Base-by-base conservation (phyloP, 2,888 invertebrate species). In the Eilema caniola region DNA sequence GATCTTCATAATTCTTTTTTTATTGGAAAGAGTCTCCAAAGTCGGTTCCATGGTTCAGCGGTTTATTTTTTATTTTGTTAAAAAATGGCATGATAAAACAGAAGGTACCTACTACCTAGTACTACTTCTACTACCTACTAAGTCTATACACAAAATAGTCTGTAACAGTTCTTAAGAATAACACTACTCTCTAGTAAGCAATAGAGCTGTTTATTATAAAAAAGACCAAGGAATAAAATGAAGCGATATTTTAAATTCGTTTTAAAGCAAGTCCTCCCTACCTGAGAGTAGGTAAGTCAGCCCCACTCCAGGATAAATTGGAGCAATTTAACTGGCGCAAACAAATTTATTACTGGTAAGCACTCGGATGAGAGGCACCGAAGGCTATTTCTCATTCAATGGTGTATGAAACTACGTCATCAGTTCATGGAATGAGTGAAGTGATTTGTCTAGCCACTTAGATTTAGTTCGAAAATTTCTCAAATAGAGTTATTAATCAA, bases 401-500 rank as follows among this genome's bases (percentile, higher is more conserved):
- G 56, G 56, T 70, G 66, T 70, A 66, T 70, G 70, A 70, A 70
- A 66, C 62, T 66, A 57, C 62, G 53, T 53, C 47, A 69, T 64
- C 64, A 61, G 65, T 69, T 61, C 47, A 47, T n/a, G 23, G 56
- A 62, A 23, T 47, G 60, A 69, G 59, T 63, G 57, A 63, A 65
- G 60, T 47, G 20, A 65, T 61, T 65, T 69, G 28, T 69, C 33
- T 25, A 3, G 31, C 25, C 57, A 57, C 12, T 23, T 24, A 24
- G n/a, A 61, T 56, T 57, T 37, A 14, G 56, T 20, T n/a, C n/a
- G 20, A 24, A 66, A 24, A 25, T 28, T 20, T 28, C 3, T 1
- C 11, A n/a, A 3, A 24, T 23, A 37, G 33, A 37, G 11, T 33
- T 33, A 33, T 33, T n/a, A n/a, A n/a, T n/a, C n/a, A n/a, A n/a